Base-by-base conservation (phyloP, 2,888 invertebrate species). In the Diarsia mendica region DNA sequence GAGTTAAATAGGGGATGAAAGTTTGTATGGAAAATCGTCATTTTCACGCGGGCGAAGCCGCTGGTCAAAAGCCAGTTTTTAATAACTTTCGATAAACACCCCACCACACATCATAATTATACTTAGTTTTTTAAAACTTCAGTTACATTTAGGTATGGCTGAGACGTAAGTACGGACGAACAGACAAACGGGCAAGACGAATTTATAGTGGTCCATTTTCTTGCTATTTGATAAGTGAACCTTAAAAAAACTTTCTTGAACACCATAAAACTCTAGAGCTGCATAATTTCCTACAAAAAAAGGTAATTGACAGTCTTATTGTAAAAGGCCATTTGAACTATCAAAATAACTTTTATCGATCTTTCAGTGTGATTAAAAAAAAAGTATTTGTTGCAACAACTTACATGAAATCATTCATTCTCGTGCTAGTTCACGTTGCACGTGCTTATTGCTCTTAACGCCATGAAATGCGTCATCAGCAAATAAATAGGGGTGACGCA, bases 401-500 rank as follows among this genome's bases (percentile, higher is more conserved):
- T n/a, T 44, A 23, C 18, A 20, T 60, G 10, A 75, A 68, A 28
- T 55, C 49, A 66, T 49, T 3, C 6, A 63, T 28, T 46, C 60
- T 51, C 51, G 61, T 61, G 63, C 39, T 53, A 51, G 18, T 78
- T 49, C n/a, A n/a, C n/a, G 11, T 13, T 51, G 46, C 76, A 58
- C 49, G 46, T 77, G 51, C 44, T 49, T 64, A 60, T 44, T 39
- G 15, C 48, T 81, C 75, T 81, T 67, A 5, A 60, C 67, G 20
- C 55, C 39, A 66, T 55, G 49, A 68, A 79, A 84, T 65, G 55
- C 67, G 73, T 81, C 78, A 76, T 76, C 74, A 23, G 55, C 28
- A 61, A 79, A 84, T 75, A 77, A 79, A 70, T 69, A 53, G 20
- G 23, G 20, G 23, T 76, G 67, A 84, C 70, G 63, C 55, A 75